phyloP scores from a whole-genome alignment of 2,113 vertebrate species.

The Forbesichthys agassizii region DNA sequence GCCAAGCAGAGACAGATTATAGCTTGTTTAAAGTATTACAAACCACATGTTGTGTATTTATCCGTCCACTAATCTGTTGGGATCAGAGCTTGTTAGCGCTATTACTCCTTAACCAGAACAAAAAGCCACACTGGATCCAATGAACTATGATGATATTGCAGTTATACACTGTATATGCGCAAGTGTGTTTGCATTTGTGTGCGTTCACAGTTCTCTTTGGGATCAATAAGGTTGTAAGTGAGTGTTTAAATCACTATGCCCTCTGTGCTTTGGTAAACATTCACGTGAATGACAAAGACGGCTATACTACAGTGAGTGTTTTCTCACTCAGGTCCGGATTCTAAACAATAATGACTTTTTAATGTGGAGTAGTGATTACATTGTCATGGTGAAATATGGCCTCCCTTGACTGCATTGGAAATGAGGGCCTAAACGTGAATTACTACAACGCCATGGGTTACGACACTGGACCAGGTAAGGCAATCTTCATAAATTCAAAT shows the following conservation, averaged over 20 bases:
- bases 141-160: slow-evolving; percentile 45
- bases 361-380: slow-evolving; percentile 99
- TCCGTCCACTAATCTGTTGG: slow-evolving; percentile 65
- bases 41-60: slow-evolving; percentile 66
- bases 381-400: slow-evolving; percentile 97
- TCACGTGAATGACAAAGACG: slow-evolving; percentile 90
- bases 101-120: slow-evolving; percentile 85
- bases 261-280: slow-evolving; percentile 91
- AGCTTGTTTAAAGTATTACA: slow-evolving; percentile 46
- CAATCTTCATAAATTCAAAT: slow-evolving; percentile 99
- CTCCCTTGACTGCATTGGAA: slow-evolving; percentile 86
- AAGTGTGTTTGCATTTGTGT: slow-evolving; percentile 3
- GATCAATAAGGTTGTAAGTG: slow-evolving; percentile 87
- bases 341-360: slow-evolving; percentile 99
- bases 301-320: slow-evolving; percentile 93
- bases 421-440: slow-evolving; percentile 89
- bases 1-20: slow-evolving; percentile 42
- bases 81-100: slow-evolving; percentile 77
- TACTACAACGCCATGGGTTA: slow-evolving; percentile 85
- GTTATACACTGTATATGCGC: not conserved
- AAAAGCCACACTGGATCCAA: slow-evolving; percentile 72
- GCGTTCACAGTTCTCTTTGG: slow-evolving; percentile 57
- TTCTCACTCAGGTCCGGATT: slow-evolving; percentile 92
- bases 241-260: slow-evolving; percentile 85
- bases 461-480: slow-evolving; percentile 83